These are phyloP conservation scores for Microtus obscurus DNA, from an alignment of 2,797 vertebrate genomes.

Conservation along the genomic window DNA sequence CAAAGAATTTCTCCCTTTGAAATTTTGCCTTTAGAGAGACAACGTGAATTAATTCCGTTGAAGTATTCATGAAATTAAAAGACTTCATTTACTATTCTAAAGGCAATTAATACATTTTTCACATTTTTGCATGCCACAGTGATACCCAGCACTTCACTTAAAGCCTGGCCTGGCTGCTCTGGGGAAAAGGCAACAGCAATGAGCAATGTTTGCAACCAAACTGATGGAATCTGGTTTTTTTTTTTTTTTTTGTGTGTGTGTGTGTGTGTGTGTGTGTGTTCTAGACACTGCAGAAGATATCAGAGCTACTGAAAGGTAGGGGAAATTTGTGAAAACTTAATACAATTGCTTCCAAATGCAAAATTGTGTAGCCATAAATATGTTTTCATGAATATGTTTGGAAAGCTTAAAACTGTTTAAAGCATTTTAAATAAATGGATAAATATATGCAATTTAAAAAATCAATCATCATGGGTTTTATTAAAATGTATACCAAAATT, in stretches of 20 bases:
- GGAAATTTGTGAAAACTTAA: conserved; percentile 43
- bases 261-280: too few relatives aligned
- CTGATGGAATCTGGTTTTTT: conserved; percentile 46
- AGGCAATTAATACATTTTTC: conserved; percentile 82
- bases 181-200: conserved; percentile 51
- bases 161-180: conserved; percentile 65
- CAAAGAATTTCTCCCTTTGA: conserved; percentile 80
- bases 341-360: conserved; percentile 3
- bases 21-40: conserved; percentile 79
- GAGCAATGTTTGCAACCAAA: conserved; percentile 60
- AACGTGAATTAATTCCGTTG: conserved; percentile 80
- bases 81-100: conserved; percentile 83
- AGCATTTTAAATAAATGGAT: background rate
- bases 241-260: too few relatives aligned
- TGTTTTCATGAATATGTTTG: background rate
- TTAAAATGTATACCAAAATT: background rate
- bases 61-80: conserved; percentile 85
- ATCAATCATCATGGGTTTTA: background rate
- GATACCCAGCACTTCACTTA: conserved; percentile 67
- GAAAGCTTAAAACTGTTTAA: background rate
- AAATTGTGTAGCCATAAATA: background rate
- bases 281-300: background rate
- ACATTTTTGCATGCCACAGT: conserved; percentile 62
- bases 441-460: background rate
- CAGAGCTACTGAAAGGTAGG: background rate